Base-by-base conservation (phyloP, 2,113 vertebrate species). In the Alouatta palliata region DNA sequence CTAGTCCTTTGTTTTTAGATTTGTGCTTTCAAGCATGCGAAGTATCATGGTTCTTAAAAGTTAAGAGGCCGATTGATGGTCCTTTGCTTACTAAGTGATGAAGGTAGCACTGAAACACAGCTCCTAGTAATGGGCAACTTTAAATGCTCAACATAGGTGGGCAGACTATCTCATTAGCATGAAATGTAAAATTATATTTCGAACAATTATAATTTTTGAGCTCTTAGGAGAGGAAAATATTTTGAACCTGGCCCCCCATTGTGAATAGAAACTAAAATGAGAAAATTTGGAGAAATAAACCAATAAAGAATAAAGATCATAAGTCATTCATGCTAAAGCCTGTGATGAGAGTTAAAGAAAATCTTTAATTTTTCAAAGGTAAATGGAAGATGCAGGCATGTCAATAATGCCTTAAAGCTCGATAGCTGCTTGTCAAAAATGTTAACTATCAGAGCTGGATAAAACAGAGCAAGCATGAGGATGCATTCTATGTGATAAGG, bases 21-120 rank as follows among this genome's bases (percentile, higher is more conserved):
- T 83, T 82, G 66, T 77, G 73, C 54, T 87, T 54, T 94, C 52
- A 73, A 89, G 52, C n/a, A 58, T 13, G 10, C 35, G 25, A 10
- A n/a, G 54, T 64, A 76, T 64, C 58, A 35, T 6, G 45, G 89
- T 49, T 92, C 77, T 80, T 81, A 54, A 94, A 96, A 94, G 64
- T 6, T 20, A 56, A 47, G 56, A 77, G 8, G 37, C 37, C 66
- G 77, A 68, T 30, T 64, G 2, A 43, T 71, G 54, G 21, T n/a
- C 12, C 32, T 17, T 40, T 21, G 43, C 40, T 58, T 45, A 64
- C 17, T 14, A 61, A 88, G n/a, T 13, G 47, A 68, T 8, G 2
- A 30, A 30, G 20, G 25, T 11, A 52, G 64, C 52, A 40, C 0
- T 21, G 27, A 90, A 54, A 96, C 23, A 90, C 40, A 83, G 54